Evolutionary conservation across 2,797 vertebrate genomes (phyloP).

Genomic region (Hybognathus amarus): DNA sequence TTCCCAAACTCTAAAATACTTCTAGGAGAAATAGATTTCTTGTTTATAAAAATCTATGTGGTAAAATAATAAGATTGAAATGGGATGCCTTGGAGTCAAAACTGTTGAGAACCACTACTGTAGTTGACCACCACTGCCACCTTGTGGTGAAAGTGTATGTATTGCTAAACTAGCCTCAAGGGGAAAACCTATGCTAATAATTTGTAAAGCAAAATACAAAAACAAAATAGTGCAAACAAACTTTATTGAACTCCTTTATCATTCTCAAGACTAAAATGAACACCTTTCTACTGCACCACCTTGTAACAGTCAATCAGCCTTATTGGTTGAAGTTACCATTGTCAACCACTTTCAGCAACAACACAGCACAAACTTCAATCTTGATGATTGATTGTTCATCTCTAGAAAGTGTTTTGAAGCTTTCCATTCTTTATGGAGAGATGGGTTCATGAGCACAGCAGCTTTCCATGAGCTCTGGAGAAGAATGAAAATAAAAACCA

Average conservation of each 20-base stretch:
- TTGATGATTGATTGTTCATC: background rate
- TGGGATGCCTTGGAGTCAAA: background rate
- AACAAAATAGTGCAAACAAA: background rate
- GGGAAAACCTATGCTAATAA: no score
- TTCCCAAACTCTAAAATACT: background rate
- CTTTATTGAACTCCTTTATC: background rate
- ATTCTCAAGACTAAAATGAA: background rate
- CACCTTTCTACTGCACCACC: background rate
- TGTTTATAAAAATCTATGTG: background rate
- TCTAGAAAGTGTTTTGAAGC: background rate
- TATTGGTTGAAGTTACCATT: background rate
- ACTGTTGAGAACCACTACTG: background rate
- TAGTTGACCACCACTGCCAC: conserved; percentile 41
- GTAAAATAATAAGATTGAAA: background rate
- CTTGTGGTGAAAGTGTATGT: conserved; percentile 27
- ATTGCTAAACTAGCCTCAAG: background rate
- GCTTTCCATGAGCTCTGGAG: background rate
- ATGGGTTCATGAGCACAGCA: background rate
- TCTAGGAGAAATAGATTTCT: background rate
- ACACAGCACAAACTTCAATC: background rate
- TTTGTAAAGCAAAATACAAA: background rate
- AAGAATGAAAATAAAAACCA: background rate
- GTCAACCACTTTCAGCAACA: background rate
- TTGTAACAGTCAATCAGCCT: background rate
- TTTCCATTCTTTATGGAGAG: background rate